These are phyloP conservation scores for Alcis repandata DNA, from an alignment of 2,888 invertebrate genomes.

Conservation along the genomic window DNA sequence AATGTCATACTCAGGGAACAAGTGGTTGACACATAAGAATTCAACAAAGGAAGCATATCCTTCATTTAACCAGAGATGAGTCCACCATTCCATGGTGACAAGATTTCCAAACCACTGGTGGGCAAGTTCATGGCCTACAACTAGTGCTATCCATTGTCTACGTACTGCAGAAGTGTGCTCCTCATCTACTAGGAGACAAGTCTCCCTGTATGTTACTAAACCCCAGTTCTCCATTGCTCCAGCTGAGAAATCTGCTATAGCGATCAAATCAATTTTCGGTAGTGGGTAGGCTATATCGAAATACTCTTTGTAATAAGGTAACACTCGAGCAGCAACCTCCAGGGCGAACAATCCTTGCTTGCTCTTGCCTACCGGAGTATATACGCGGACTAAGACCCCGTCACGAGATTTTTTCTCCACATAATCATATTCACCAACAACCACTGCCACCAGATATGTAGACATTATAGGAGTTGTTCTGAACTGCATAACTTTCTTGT, in stretches of 20 bases:
- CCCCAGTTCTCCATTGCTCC: slow-evolving; percentile 99
- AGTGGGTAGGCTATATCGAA: slow-evolving; percentile 98
- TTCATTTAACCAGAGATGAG: slow-evolving; percentile 98
- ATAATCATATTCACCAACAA: slow-evolving; percentile 98
- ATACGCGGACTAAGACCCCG: slow-evolving; percentile 93
- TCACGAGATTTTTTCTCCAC: slow-evolving; percentile 94
- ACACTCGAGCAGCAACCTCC: slow-evolving; percentile 95
- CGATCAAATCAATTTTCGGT: slow-evolving; percentile 98
- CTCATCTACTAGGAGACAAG: slow-evolving; percentile 95
- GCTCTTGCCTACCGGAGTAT: slow-evolving; percentile 95
- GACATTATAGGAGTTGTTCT: slow-evolving; percentile 97
- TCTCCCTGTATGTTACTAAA: slow-evolving; percentile 96
- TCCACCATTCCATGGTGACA: slow-evolving; percentile 99
- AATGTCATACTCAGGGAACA: slow-evolving; percentile 98
- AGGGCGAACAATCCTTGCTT: slow-evolving; percentile 97
- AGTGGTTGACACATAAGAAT: slow-evolving; percentile 95
- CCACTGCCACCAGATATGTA: slow-evolving; percentile 97
- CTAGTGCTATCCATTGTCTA: slow-evolving; percentile 95
- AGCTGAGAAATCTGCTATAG: slow-evolving; percentile 97
- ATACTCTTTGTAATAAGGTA: slow-evolving; percentile 98
- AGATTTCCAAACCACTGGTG: slow-evolving; percentile 99
- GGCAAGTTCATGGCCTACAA: slow-evolving; percentile 96
- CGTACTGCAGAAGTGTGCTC: slow-evolving; percentile 94
- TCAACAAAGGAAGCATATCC: slow-evolving; percentile 98
- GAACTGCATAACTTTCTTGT: slow-evolving; percentile 89